Evolutionary conservation across 2,113 vertebrate genomes (phyloP), one percentile per base, ranked within the genome.

Genomic region (Bombycilla garrulus): DNA sequence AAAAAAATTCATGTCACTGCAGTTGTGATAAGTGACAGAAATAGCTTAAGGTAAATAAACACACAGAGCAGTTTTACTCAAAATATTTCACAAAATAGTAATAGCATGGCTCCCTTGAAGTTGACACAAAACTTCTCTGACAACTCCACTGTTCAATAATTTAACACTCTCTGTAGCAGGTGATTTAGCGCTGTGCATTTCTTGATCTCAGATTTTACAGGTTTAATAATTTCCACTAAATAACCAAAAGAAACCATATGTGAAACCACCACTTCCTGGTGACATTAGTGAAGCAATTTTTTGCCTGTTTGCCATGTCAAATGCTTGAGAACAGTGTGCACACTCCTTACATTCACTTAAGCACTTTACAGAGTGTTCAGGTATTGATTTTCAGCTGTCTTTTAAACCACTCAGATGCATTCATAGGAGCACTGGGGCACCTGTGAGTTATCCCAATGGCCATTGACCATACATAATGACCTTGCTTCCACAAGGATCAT

Each of bases 341-440:
- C 7, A 6, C 88, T 73, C 72, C 92, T 90, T 82, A 80, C 57
- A 88, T 17, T 60, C 93, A 92, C 89, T 95, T 89, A 90, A 93
- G 91, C 84, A 96, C 88, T 97, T 96, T 95, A 89, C 81, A 90
- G 64, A 92, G 77, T 81, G 88, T 79, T 92, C 91, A 62, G 22
- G 50, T 62, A 96, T 95, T 1, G 92, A 96, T 97, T 91, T 82
- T 69, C 2, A 2, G n/a, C 65, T 86, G 86, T 73, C 93, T 95
- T 94, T 94, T 95, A 90, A 90, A 73, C 47, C 45, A 73, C 89
- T 92, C 80, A n/a, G 24, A 92, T 86, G 84, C 87, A 86, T 96
- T 91, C 86, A n/a, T 67, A 56, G 2, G 12, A 95, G 76, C 88
- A 66, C 29, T 12, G 31, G 57, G 79, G 70, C 77, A 90, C 64